Base-by-base conservation (phyloP, 1,140 invertebrate genomes). In the Euura lappo region DNA sequence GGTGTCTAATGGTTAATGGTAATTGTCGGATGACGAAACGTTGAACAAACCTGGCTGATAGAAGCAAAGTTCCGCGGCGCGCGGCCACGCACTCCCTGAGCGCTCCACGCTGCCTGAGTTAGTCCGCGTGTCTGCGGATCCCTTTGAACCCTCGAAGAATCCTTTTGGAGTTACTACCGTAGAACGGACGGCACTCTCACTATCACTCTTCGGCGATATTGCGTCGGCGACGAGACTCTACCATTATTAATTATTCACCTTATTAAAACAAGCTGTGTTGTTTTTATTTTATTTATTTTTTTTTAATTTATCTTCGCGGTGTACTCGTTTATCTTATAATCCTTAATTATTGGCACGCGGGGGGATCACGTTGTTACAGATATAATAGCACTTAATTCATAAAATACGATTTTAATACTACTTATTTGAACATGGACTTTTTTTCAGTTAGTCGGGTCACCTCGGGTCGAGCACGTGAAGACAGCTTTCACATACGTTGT, bases 21-120 rank as follows among this genome's bases (percentile, higher is more conserved):
- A 60, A 60, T 11, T n/a, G 51, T 8, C 13, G 13, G 51, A 60
- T 60, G 51, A 60, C 13, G 51, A 60, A 60, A 6, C 8, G 51
- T 60, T 11, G 51, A n/a, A n/a, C 51, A 60, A 60, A 87, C 86
- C 86, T 87, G 84, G 83, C 65, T 85, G 85, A 81, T 86, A 86
- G 72, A 83, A 79, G 76, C 82, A 85, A 65, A 87, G 82, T 79
- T 87, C 85, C 83, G 82, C 84, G 80, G 82, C 85, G 74, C 85
- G 85, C 83, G 85, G 85, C 84, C 85, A 87, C 83, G 85, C 76
- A 75, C 85, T 83, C 82, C 80, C 79, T 79, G 84, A 84, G 84
- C 79, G 83, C 86, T 87, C 86, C 85, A 86, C 86, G 84, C 84
- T 87, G 85, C 79, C 80, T 80, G 81, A 69, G 85, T 82, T 71